These are phyloP conservation scores for Drosophila serrata DNA, from an alignment of 1,140 invertebrate species.

Conservation along the genomic window DNA sequence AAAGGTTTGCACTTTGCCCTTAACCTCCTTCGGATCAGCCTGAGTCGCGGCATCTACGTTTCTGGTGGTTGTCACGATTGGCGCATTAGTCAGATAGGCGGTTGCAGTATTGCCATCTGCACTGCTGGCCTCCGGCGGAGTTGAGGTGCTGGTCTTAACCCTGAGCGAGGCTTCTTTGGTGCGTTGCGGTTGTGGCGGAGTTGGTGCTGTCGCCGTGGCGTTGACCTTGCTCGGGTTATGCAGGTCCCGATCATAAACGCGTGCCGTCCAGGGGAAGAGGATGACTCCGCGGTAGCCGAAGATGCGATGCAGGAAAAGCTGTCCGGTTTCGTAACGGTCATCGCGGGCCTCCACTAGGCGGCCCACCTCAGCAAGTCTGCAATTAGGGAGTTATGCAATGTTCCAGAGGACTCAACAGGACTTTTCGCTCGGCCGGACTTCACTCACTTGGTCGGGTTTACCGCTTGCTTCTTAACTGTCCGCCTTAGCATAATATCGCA, in stretches of 20 bases:
- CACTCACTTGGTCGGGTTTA: constrained; percentile 67
- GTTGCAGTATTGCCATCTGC: constrained; percentile 24
- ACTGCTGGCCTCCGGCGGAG: constrained; percentile 27
- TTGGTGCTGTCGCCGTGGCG: constrained; percentile 63
- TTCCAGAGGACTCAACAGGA: constrained; percentile 15
- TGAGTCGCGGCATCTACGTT: constrained; percentile 40
- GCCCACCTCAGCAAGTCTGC: constrained; percentile 87
- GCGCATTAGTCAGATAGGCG: constrained; percentile 8
- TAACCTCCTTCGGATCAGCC: constrained; percentile 92
- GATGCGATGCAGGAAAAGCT: constrained; percentile 97
- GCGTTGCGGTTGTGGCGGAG: constrained; percentile 48
- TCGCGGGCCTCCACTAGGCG: constrained; percentile 92
- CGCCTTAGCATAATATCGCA: constrained; percentile 62
- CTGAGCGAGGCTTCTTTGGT: constrained; percentile 71
- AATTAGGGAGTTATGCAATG: constrained; percentile 38
- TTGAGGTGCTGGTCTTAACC: constrained; percentile 79
- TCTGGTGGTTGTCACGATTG: constrained; percentile 9
- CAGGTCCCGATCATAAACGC: constrained; percentile 96
- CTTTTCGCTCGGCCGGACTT: not conserved
- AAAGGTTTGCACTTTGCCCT: constrained; percentile 96
- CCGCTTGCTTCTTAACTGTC: constrained; percentile 65
- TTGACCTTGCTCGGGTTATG: constrained; percentile 86
- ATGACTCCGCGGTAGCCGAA: constrained; percentile 98
- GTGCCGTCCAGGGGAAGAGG: constrained; percentile 97
- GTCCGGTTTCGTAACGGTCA: constrained; percentile 97